These are phyloP conservation scores for Cydia amplana DNA, from an alignment of 1,140 invertebrate species.

Conservation along the genomic window DNA sequence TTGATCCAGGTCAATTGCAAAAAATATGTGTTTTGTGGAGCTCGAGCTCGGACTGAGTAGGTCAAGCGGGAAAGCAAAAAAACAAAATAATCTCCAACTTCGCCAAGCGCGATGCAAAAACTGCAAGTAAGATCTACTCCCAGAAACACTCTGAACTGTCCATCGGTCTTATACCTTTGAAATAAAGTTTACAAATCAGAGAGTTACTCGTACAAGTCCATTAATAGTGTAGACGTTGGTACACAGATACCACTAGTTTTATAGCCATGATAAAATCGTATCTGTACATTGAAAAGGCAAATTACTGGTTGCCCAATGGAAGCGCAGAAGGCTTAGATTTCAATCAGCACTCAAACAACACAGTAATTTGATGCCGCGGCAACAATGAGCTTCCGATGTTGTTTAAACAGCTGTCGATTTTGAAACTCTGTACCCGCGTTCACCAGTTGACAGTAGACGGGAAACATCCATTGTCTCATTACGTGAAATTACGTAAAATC, in stretches of 20 bases:
- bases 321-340: constrained; percentile 53
- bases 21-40: neutral
- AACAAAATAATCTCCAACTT: constrained; percentile 20
- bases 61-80: constrained; percentile 37
- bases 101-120: constrained; percentile 21
- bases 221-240: neutral
- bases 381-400: constrained; percentile 60
- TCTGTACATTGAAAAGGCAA: constrained; percentile 55
- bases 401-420: constrained; percentile 48
- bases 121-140: neutral
- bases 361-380: constrained; percentile 54
- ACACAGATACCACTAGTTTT: constrained; percentile 33
- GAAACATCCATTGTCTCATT: constrained; percentile 22
- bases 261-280: constrained; percentile 50
- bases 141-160: too few species aligned
- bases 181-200: too few species aligned
- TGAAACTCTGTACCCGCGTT: constrained; percentile 41
- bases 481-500: constrained; percentile 30
- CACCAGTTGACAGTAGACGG: constrained; percentile 34
- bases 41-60: constrained; percentile 26
- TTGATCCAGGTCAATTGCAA: neutral
- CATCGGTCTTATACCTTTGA: too few species aligned
- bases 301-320: constrained; percentile 49
- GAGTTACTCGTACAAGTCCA: too few species aligned
- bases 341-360: constrained; percentile 45